phyloP scores from a whole-genome alignment of 2,888 invertebrate genomes.

The Uloborus plumipes region DNA sequence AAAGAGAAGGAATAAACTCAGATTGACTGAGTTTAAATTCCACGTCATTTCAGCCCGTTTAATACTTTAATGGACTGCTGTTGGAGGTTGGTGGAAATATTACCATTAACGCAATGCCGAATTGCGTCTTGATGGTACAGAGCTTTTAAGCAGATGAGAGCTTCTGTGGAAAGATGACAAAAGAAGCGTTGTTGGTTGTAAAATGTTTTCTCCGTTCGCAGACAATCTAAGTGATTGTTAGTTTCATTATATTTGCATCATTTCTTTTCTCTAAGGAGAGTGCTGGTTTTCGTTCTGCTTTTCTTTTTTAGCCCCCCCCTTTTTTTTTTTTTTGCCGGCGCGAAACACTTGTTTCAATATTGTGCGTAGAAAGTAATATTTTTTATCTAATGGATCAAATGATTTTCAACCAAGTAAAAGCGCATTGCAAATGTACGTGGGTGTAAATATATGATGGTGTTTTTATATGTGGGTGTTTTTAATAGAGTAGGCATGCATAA shows the following conservation, averaged over 20 bases:
- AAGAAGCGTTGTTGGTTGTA: not conserved
- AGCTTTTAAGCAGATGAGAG: slow-evolving; percentile 22
- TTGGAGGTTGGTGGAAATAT: slow-evolving; percentile 48
- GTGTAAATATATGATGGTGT: too few species aligned
- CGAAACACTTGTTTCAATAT: not conserved
- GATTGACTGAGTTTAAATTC: too few species aligned
- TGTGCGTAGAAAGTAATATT: too few species aligned
- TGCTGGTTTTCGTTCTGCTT: not conserved
- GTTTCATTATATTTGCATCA: not conserved
- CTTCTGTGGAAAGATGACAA: slow-evolving; percentile 5
- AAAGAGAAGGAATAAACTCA: too few species aligned
- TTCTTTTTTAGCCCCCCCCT: not conserved
- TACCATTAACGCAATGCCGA: slow-evolving; percentile 30
- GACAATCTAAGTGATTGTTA: not conserved
- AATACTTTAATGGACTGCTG: slow-evolving; percentile 37
- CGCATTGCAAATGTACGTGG: too few species aligned
- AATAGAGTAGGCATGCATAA: too few species aligned
- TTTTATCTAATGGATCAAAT: too few species aligned
- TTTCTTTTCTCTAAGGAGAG: not conserved
- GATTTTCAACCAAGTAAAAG: too few species aligned
- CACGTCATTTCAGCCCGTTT: slow-evolving; percentile 38
- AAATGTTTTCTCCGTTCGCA: not conserved
- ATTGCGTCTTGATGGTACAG: not conserved
- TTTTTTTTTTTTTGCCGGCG: not conserved
- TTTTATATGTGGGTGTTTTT: too few species aligned